phyloP scores from a whole-genome alignment of 2,113 vertebrate genomes.

The Esox niger region DNA sequence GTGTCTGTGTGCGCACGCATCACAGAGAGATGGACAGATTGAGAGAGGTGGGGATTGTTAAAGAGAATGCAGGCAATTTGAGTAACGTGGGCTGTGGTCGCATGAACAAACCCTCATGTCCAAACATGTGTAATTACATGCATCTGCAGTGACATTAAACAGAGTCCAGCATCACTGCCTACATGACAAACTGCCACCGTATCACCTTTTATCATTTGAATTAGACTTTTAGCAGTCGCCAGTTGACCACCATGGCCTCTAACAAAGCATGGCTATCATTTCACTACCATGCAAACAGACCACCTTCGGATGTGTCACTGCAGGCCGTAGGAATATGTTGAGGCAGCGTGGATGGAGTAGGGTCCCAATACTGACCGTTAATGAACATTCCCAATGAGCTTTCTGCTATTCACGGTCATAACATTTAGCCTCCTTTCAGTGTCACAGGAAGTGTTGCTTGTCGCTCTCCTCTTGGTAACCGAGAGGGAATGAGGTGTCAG shows the following conservation, averaged over 20 bases:
- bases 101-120: background rate
- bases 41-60: background rate
- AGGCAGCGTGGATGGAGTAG: background rate
- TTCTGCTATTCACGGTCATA: background rate
- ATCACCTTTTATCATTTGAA: constrained; percentile 40
- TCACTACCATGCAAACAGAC: constrained; percentile 24
- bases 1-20: background rate
- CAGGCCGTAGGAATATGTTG: constrained; percentile 38
- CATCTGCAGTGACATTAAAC: constrained; percentile 1
- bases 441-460: background rate
- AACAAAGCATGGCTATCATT: constrained; percentile 38
- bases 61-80: background rate
- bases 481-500: too few relatives aligned
- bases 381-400: background rate
- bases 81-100: constrained; percentile 2
- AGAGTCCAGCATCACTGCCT: constrained; percentile 21
- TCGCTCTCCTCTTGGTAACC: too few relatives aligned
- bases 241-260: constrained; percentile 26
- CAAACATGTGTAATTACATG: constrained; percentile 23
- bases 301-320: constrained; percentile 30
- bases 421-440: background rate
- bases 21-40: constrained; percentile 4
- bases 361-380: constrained; percentile 3
- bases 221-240: constrained; percentile 26
- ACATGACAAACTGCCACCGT: constrained; percentile 22